A percentile compares a stretch with the other conserved stretches of the same genome.
Evolutionary conservation across 2,113 vertebrate genomes (phyloP).

Genomic region (Ctenodactylus gundi): DNA sequence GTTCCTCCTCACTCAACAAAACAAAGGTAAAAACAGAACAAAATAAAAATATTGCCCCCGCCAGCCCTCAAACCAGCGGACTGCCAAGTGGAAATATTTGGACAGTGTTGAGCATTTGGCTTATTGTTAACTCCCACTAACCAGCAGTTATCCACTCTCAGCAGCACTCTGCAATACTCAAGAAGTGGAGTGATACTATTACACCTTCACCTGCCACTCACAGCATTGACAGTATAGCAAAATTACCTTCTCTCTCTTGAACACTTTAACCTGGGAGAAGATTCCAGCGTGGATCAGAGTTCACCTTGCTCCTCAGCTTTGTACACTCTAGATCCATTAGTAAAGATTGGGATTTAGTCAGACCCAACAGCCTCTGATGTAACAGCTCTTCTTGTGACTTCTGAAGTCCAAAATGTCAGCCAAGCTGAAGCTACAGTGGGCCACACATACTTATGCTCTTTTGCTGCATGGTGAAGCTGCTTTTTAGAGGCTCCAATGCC

Average conservation of each 20-base stretch:
- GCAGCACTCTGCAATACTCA: no score
- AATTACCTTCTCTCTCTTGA: neutral
- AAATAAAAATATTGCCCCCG: no score
- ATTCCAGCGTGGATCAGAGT: neutral
- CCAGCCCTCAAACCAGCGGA: no score
- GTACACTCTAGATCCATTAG: neutral
- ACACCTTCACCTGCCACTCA: neutral
- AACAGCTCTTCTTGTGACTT: neutral
- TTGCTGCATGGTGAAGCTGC: neutral
- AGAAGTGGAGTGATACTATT: accelerated
- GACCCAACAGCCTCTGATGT: neutral
- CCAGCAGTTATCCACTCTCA: neutral
- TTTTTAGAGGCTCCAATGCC: neutral
- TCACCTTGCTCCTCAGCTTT: neutral
- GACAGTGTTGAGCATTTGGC: neutral
- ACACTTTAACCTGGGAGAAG: neutral
- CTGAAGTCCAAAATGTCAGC: neutral
- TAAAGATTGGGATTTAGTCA: neutral
- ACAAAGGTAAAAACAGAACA: no score
- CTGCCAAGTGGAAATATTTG: no score
- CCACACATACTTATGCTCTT: neutral
- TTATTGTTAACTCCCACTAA: neutral
- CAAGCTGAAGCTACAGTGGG: neutral
- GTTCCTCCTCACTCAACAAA: no score
- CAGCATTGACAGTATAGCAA: neutral